These are phyloP conservation scores for Rhaphigaster nebulosa DNA, from an alignment of 2,888 invertebrate genomes.

Conservation along the genomic window DNA sequence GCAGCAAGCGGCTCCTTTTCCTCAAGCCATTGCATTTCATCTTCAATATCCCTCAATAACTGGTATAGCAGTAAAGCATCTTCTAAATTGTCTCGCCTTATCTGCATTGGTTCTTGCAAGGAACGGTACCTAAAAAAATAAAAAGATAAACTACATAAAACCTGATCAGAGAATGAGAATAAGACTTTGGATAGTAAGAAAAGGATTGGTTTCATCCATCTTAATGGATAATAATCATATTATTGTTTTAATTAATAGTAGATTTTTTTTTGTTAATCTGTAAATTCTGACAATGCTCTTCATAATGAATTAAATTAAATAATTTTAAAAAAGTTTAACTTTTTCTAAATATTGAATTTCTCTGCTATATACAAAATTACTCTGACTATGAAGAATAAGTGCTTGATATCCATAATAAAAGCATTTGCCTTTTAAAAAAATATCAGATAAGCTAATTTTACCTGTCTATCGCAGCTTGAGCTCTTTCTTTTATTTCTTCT, in stretches of 20 bases:
- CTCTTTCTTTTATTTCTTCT: slow-evolving; percentile 84
- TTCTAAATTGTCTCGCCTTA: slow-evolving; percentile 90
- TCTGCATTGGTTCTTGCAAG: slow-evolving; percentile 91
- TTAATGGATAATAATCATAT: too few species aligned
- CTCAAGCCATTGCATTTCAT: slow-evolving; percentile 91
- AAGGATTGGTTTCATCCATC: too few species aligned
- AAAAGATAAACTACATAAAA: not conserved
- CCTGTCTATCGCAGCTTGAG: slow-evolving; percentile 77
- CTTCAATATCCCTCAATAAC: slow-evolving; percentile 92
- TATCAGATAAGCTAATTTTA: slow-evolving; percentile 65
- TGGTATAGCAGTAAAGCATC: slow-evolving; percentile 90
- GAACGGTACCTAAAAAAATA: slow-evolving; percentile 76
- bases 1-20: slow-evolving; percentile 81
- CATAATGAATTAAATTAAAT: too few species aligned
- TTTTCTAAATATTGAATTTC: too few species aligned
- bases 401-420: not conserved
- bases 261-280: too few species aligned
- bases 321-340: too few species aligned
- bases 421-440: slow-evolving; percentile 57
- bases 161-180: not conserved
- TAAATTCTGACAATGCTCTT: too few species aligned
- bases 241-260: too few species aligned
- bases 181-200: too few species aligned
- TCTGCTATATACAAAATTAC: too few species aligned
- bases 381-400: too few species aligned